Base-by-base conservation (phyloP, 1,140 invertebrate genomes). In the Zeugodacus cucurbitae region DNA sequence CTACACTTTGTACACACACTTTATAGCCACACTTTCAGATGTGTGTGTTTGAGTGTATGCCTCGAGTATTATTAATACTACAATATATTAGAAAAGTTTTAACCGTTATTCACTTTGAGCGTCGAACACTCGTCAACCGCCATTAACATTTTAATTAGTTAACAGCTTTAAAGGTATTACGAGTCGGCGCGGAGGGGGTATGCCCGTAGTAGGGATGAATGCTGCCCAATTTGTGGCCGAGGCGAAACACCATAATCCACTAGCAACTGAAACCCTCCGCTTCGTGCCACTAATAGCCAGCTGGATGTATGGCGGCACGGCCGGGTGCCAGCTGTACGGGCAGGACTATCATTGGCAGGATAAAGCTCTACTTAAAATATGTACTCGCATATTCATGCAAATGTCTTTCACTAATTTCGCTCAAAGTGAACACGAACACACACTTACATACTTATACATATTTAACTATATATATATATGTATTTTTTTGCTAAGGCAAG, bases 141-240 rank as follows among this genome's bases (percentile, higher is more conserved):
- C 74, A 82, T 82, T 82, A 82, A 82, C 74, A 82, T 82, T 82
- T 82, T 82, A 82, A 82, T 82, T 82, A 82, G 74, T 82, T 82
- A 82, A 82, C 41, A 48, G 74, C 74, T 82, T 82, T 82, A 29
- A 82, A 82, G 74, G 74, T 82, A 82, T 82, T 82, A 82, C 8
- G 44, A 82, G 41, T 0, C 1, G 41, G 37, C 2, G 44, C 5
- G 74, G 37, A 5, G 17, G 41, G 37, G 7, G n/a, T n/a, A n/a
- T n/a, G n/a, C n/a, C n/a, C n/a, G n/a, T n/a, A 26, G 41, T 3
- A 3, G 0, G 44, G 44, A 14, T 3, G 11, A 14, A 48, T 48
- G 2, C 8, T 14, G 48, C 74, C 20, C 74, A 82, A 82, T 82
- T 82, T 82, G 74, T 82, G 74, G 74, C 44, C 22, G 20, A 44